Evolutionary conservation across 2,888 invertebrate genomes (phyloP), one percentile per base, ranked within the genome.

Genomic region (Leptinotarsa peninsularis): DNA sequence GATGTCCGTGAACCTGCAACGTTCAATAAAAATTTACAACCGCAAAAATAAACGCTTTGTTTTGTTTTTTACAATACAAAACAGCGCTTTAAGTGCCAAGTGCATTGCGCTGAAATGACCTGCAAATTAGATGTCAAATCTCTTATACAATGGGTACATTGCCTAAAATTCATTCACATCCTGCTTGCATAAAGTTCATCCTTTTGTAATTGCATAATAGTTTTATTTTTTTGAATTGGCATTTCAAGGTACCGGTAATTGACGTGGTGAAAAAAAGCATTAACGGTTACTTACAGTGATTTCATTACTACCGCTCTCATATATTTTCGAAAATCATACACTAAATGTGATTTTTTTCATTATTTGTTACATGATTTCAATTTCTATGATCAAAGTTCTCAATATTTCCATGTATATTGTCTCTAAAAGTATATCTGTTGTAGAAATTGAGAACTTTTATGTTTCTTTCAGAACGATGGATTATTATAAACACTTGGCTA

Each of bases 1-100:
- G 74, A 78, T 78, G 85, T 83, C 85, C 85, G 82, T 85, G 85
- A 85, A 84, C 85, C 85, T 84, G 83, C 79, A 75, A 76, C 81
- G 82, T 82, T 80, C 80, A 81, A 81, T 79, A 80, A 79, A 80
- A 81, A 79, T 77, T 73, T 76, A 78, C 78, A 78, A 81, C 79
- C 75, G 74, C 78, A 78, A 81, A 78, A 80, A 80, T 79, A 80
- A 81, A 78, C 76, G 76, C 76, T 72, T 80, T 78, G 81, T 81
- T 80, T 81, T 82, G 76, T 76, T 73, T 76, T 71, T 73, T 70
- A 67, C 17, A 23, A 71, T 71, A 70, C 70, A 71, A 58, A 66
- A 73, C 73, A 74, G 73, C 73, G 73, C 73, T 76, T 58, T 76
- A 76, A 73, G 73, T 60, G 66, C 72, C 66, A n/a, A 63, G 80